Evolutionary conservation across 2,797 vertebrate species (phyloP).

Genomic region (Poeciliopsis turneri): DNA sequence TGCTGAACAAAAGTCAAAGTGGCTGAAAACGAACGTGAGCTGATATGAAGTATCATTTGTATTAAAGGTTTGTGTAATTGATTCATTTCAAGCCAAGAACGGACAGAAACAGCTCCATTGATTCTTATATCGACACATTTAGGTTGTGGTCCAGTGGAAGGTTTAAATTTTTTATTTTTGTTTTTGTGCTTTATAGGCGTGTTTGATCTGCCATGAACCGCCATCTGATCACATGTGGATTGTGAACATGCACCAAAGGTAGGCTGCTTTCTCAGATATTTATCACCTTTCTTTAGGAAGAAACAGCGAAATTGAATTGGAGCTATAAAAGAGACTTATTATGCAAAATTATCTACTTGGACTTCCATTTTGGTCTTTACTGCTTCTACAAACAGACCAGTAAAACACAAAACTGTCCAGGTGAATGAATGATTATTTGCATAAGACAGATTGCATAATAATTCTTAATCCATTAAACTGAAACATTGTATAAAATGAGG

Average conservation of each 20-base stretch:
- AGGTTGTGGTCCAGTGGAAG: neutral
- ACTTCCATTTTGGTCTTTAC: too few relatives aligned
- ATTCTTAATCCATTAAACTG: neutral
- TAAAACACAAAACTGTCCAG: too few relatives aligned
- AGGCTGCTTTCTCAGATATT: conserved; percentile 8
- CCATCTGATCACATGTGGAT: neutral
- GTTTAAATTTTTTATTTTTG: neutral
- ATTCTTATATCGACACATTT: neutral
- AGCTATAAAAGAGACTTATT: neutral
- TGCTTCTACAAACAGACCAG: too few relatives aligned
- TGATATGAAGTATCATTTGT: neutral
- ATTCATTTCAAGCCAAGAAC: conserved; percentile 5
- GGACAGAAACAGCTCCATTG: neutral
- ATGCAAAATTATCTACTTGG: too few relatives aligned
- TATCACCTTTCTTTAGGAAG: neutral
- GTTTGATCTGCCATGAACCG: too few relatives aligned
- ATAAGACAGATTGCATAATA: too few relatives aligned
- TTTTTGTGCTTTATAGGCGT: neutral
- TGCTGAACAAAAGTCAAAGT: conserved; percentile 12
- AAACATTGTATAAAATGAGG: conserved; percentile 9
- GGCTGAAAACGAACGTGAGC: conserved; percentile 14
- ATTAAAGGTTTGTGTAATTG: neutral
- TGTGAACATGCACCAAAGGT: conserved; percentile 2
- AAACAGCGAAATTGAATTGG: neutral
- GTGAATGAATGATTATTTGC: too few relatives aligned